These are phyloP conservation scores for Caenorhabditis plicata DNA, from an alignment of 2,888 invertebrate genomes.

Conservation along the genomic window DNA sequence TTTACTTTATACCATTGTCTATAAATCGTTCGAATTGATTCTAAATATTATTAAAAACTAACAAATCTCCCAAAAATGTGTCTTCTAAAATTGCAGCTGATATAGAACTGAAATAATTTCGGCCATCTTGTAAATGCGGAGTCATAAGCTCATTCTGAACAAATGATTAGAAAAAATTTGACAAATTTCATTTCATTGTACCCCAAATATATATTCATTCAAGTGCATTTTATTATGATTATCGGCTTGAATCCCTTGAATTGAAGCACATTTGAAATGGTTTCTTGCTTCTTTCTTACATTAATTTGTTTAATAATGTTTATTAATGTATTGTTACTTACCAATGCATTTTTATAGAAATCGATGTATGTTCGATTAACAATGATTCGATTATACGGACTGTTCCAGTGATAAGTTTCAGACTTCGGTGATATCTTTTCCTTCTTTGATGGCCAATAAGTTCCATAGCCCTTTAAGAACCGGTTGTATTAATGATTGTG, in stretches of 20 bases:
- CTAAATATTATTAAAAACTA: not conserved
- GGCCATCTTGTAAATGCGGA: constrained; percentile 28
- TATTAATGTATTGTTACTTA: not conserved
- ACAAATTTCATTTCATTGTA: constrained; percentile 6
- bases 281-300: constrained; percentile 11
- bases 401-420: constrained; percentile 14
- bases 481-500: not conserved
- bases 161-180: not conserved
- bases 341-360: constrained; percentile 13
- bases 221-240: constrained; percentile 43
- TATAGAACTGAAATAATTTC: constrained; percentile 49
- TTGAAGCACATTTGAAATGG: constrained; percentile 39
- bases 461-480: constrained; percentile 35
- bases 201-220: constrained; percentile 54
- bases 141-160: constrained; percentile 59
- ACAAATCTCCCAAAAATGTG: constrained; percentile 45
- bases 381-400: not conserved
- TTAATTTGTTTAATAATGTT: not conserved
- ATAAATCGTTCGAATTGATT: not conserved
- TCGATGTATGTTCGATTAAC: constrained; percentile 16
- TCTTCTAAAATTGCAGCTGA: constrained; percentile 51
- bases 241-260: constrained; percentile 47
- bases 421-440: constrained; percentile 3
- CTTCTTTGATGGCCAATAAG: constrained; percentile 12
- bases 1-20: constrained; percentile 50